These are phyloP conservation scores for Scaeva pyrastri DNA, from an alignment of 2,888 invertebrate genomes.

Conservation along the genomic window DNA sequence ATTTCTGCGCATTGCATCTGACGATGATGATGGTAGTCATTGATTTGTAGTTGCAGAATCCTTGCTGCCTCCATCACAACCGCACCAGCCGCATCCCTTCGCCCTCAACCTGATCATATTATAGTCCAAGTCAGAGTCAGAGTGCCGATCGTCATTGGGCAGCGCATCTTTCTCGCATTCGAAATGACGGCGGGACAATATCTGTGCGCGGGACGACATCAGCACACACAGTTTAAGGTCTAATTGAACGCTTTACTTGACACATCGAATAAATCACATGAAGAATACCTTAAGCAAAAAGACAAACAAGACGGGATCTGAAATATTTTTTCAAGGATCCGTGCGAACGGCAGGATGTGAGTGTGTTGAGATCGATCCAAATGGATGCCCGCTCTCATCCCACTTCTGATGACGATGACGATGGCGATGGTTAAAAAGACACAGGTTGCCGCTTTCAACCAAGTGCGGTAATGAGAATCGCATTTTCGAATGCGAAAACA, in stretches of 20 bases:
- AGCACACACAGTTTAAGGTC: constrained; percentile 82
- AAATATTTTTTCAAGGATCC: constrained; percentile 53
- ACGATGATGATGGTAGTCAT: constrained; percentile 70
- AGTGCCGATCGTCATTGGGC: constrained; percentile 23
- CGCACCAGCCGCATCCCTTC: background rate
- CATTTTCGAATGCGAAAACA: constrained; percentile 68
- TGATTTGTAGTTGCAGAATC: constrained; percentile 64
- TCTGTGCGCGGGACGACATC: constrained; percentile 64
- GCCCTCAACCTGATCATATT: constrained; percentile 10
- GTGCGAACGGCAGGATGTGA: constrained; percentile 45
- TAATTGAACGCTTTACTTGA: constrained; percentile 84
- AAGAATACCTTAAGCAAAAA: constrained; percentile 56
- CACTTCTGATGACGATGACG: background rate
- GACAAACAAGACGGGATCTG: background rate
- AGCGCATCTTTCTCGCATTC: constrained; percentile 43
- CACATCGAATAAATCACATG: constrained; percentile 84
- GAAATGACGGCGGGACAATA: constrained; percentile 52
- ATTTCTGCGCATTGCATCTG: constrained; percentile 54
- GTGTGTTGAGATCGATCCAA: constrained; percentile 2
- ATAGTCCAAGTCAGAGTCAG: background rate
- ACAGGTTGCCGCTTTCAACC: constrained; percentile 42
- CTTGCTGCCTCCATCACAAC: constrained; percentile 6
- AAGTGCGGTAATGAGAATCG: constrained; percentile 69
- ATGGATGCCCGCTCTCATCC: constrained; percentile 2
- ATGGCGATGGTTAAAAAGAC: background rate